Base-by-base conservation (phyloP, 2,797 vertebrate species). In the Sebastes minor region DNA sequence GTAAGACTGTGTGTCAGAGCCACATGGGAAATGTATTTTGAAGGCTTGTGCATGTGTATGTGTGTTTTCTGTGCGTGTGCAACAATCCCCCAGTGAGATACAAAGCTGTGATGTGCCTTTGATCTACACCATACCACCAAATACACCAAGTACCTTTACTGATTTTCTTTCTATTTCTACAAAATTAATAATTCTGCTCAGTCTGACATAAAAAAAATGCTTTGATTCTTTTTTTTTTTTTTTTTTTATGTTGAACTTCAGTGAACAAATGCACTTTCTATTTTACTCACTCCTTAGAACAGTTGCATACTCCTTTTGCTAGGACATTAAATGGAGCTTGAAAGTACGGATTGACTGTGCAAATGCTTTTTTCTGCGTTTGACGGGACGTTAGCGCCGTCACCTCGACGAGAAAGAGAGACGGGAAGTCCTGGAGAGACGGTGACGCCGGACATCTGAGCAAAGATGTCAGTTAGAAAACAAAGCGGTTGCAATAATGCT, bases 31-130 rank as follows among this genome's bases (percentile, higher is more conserved):
- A 78, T 78, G 83, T 88, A 73, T 63, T 87, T 72, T 78, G 86
- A 88, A 89, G 82, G 88, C 86, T 84, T 83, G 70, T 92, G 89
- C 84, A 85, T 88, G 91, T 91, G 84, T 88, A 61, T 81, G 73
- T 91, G 82, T 83, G 88, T 86, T 85, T 88, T 90, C 62, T 85
- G 90, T 93, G 92, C 68, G 89, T 90, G 89, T 88, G 92, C 90
- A 93, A 91, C 92, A 92, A 92, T 92, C 94, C 90, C 35, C 85
- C 80, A 72, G 86, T 93, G 84, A 90, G 88, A 92, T 78, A 2
- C 84, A 84, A 89, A 93, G 88, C 90, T 93, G 90, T 90, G 91
- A 92, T 93, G 94, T 94, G 93, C 91, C 94, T 94, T 95, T 90
- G 89, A 92, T 91, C 88, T 81, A 89, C 89, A 86, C 80, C 90